phyloP scores from a whole-genome alignment of 1,140 invertebrate genomes.

The Tetramorium simillimum region DNA sequence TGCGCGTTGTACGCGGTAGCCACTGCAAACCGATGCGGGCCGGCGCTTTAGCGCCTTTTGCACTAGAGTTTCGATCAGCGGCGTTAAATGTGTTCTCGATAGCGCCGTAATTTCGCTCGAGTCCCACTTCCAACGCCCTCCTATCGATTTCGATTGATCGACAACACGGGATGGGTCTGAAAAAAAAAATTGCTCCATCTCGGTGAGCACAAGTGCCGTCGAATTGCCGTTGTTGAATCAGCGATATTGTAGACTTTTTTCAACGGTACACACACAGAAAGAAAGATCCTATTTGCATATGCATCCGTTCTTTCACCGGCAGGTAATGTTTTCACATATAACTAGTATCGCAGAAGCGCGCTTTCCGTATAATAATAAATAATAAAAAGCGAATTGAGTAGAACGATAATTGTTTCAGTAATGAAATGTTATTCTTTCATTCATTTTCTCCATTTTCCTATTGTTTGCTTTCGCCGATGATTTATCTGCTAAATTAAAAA shows the following conservation, averaged over 20 bases:
- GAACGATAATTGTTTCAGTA: not conserved
- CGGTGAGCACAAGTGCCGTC: slow-evolving; percentile 8
- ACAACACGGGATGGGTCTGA: slow-evolving; percentile 37
- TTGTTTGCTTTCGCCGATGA: not conserved
- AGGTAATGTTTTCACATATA: not conserved
- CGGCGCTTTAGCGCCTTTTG: slow-evolving; percentile 38
- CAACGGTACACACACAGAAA: not conserved
- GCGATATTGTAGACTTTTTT: slow-evolving; percentile 25
- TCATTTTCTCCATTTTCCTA: not conserved
- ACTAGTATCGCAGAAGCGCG: not conserved
- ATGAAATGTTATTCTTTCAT: not conserved
- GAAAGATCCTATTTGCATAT: slow-evolving; percentile 16
- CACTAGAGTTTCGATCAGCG: slow-evolving; percentile 55
- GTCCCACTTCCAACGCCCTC: slow-evolving; percentile 43
- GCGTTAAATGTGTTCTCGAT: slow-evolving; percentile 65
- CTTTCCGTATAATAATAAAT: not conserved
- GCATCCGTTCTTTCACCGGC: slow-evolving; percentile 30
- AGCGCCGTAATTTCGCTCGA: slow-evolving; percentile 56
- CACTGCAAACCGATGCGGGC: slow-evolving; percentile 1
- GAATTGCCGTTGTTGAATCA: slow-evolving; percentile 35
- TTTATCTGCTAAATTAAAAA: not conserved
- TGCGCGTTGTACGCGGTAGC: slow-evolving; percentile 11
- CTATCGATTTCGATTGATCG: slow-evolving; percentile 58
- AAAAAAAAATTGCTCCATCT: slow-evolving; percentile 30
- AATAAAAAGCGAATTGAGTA: not conserved